phyloP scores from a whole-genome alignment of 2,888 invertebrate genomes.

The Pegoplata infirma region DNA sequence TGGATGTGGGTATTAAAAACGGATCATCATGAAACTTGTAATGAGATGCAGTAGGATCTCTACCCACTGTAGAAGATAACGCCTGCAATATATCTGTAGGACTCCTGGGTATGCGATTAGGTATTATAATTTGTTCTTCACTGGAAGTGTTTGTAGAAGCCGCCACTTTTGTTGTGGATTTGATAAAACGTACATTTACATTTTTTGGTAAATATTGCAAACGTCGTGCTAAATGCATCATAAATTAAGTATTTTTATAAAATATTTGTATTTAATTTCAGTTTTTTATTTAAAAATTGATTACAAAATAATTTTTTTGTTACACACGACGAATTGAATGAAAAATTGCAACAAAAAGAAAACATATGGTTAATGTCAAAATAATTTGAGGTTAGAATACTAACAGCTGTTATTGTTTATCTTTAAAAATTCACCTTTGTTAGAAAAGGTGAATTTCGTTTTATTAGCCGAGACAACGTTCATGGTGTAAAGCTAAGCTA shows the following conservation, averaged over 20 bases:
- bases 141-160: neutral
- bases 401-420: slow-evolving; percentile 49
- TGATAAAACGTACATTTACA: slow-evolving; percentile 16
- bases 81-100: slow-evolving; percentile 91
- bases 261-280: slow-evolving; percentile 4
- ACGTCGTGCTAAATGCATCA: slow-evolving; percentile 70
- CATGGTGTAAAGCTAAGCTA: too few species aligned
- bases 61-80: slow-evolving; percentile 86
- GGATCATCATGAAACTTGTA: slow-evolving; percentile 97
- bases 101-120: slow-evolving; percentile 85
- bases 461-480: too few species aligned
- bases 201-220: slow-evolving; percentile 62
- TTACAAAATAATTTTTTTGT: slow-evolving; percentile 40
- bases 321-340: slow-evolving; percentile 15
- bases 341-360: slow-evolving; percentile 29
- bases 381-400: slow-evolving; percentile 36
- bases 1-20: slow-evolving; percentile 87
- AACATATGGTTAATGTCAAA: slow-evolving; percentile 10
- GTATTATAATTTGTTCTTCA: slow-evolving; percentile 80
- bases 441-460: too few species aligned
- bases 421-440: too few species aligned
- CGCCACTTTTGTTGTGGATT: slow-evolving; percentile 8
- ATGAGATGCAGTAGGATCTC: slow-evolving; percentile 91
- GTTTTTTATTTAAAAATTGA: slow-evolving; percentile 39
- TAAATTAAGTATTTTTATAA: slow-evolving; percentile 4